Evolutionary conservation across 2,113 vertebrate species (phyloP), one percentile per base, ranked within the genome.

Genomic region (Nothobranchius kuhntae): DNA sequence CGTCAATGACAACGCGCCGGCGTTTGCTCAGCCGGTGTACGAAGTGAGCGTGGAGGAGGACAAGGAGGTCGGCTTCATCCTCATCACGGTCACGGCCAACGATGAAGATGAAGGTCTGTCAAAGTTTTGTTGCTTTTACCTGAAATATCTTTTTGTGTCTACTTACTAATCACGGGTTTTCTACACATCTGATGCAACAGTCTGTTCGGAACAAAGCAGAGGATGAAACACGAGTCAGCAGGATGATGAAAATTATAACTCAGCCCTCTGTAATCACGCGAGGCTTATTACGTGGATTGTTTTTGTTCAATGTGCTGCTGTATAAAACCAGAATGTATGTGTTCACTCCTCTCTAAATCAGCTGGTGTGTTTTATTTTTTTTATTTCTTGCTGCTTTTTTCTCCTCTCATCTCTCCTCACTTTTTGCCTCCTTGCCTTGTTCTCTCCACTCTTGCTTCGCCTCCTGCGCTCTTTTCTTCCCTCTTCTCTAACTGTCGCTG

Each of bases 61-160:
- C 89, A 87, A 90, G 60, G 95, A 96, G 72, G 90, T 95, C 53
- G 95, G 95, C 69, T 94, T 89, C 68, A 75, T 93, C 71, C 82
- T 97, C 71, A 89, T 96, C 86, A 96, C 94, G 15, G 93, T 95
- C 77, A 94, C 93, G n/a, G 96, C 96, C 84, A 90, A 91, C 55
- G 96, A 97, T 54, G 80, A 92, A 75, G 96, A 97, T 73, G 95
- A 96, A 84, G 96, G 96, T 96, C 83, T 91, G 89, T 70, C 38
- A 30, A 30, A 30, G 30, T 30, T 30, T 30, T 30, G 30, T 30
- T 30, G 30, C 30, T 30, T 30, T 30, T 30, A 30, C 30, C 30
- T 30, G 30, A 30, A 30, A 30, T 30, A 4, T 30, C 30, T 42
- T 7, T 42, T 21, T 21, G 21, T 21, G 21, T 21, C 21, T 21